Conservation (phyloP, 2,113 vertebrate genomes). For the Talpa occidentalis region DNA sequence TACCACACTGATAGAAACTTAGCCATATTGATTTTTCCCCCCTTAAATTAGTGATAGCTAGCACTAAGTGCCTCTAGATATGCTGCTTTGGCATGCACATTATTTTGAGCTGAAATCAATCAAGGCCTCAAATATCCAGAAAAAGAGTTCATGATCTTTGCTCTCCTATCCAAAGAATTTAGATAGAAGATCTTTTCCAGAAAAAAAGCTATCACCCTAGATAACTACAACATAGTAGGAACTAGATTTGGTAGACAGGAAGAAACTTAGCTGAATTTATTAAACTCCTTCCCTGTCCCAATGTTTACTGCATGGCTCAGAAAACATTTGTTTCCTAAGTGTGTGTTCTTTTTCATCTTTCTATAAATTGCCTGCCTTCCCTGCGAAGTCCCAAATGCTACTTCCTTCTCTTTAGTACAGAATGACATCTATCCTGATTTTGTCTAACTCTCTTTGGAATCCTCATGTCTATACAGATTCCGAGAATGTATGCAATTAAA, state of each 20-base stretch:
- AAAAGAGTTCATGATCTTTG: background rate
- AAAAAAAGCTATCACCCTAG: background rate
- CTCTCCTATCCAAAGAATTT: background rate
- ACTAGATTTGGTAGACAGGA: background rate
- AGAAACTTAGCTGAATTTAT: background rate
- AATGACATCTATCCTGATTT: background rate
- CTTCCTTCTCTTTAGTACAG: background rate
- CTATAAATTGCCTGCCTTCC: background rate
- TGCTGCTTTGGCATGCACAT: background rate
- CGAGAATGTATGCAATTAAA: background rate
- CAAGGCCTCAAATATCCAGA: background rate
- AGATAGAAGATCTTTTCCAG: background rate
- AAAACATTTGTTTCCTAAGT: background rate
- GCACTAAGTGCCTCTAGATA: background rate
- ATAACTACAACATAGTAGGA: background rate
- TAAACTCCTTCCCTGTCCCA: background rate
- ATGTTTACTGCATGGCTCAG: background rate
- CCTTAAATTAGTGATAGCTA: background rate
- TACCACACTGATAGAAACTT: background rate
- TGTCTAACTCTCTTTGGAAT: background rate
- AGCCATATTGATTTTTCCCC: background rate
- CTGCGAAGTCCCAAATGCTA: background rate
- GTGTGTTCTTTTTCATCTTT: background rate
- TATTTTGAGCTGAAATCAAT: background rate
- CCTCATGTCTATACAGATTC: background rate